Base-by-base conservation (phyloP, 2,888 invertebrate genomes). In the Drosophila basisetae region DNA sequence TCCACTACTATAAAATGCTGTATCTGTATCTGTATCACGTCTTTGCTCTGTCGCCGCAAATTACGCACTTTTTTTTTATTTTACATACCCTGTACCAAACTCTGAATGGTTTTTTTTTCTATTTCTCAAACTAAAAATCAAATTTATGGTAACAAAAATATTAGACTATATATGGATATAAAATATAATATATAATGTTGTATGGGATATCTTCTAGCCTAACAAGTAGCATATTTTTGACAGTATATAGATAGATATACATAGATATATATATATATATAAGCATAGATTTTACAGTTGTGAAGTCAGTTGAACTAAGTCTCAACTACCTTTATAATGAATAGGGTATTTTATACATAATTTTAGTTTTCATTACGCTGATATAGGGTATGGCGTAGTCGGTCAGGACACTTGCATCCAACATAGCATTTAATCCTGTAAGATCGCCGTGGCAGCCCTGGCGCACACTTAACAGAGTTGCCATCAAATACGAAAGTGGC, bases 11-110 rank as follows among this genome's bases (percentile, higher is more conserved):
- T 68, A 65, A 61, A 35, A 31, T 31, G 25, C 47, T 58, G 53
- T 31, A 33, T 33, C 22, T 53, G 69, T 73, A 76, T 76, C 76
- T 78, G 76, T 80, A 78, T 76, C 78, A 80, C 76, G 76, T 73
- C 55, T 69, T 39, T 31, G 28, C 64, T 53, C 39, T 69, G 62
- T 65, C 68, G 55, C 60, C 65, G 60, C 66, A 72, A 72, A 76
- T 78, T 61, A 87, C 82, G 73, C 88, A 87, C 76, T 69, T 85
- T 70, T 73, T 68, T 41, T 49, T 25, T 50, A 67, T 39, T 31
- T 62, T 41, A n/a, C 25, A 69, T 69, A 68, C 70, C 71, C 56
- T 50, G 41, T 22, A 7, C 7, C 4, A 13, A 7, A 22, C 13
- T 13, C 22, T 7, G 43, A 7, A 47, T 13, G 13, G 39, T 16